A percentile compares a stretch with the other conserved stretches of the same genome.
Evolutionary conservation across 2,113 vertebrate genomes (phyloP).

Genomic region (Cisticola juncidis): DNA sequence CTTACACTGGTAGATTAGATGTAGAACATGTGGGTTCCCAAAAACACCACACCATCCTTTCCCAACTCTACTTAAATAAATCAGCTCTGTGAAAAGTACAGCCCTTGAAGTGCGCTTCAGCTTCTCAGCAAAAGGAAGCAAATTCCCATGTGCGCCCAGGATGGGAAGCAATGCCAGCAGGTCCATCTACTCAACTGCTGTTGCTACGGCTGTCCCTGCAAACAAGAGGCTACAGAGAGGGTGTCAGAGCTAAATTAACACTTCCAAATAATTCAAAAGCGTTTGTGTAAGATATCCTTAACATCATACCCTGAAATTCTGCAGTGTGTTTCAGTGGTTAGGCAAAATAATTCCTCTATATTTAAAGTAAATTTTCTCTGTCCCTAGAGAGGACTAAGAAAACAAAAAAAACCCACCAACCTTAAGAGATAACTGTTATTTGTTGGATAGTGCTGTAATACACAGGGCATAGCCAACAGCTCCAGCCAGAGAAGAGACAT

Average conservation of each 20-base stretch:
- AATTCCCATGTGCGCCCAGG: fast-evolving
- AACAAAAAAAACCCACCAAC: background rate
- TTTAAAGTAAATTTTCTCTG: background rate
- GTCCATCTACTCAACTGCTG: background rate
- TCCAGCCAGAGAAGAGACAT: background rate
- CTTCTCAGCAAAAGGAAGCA: background rate
- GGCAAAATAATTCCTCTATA: background rate
- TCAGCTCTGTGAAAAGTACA: fast-evolving
- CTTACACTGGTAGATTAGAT: background rate
- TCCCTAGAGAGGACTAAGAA: background rate
- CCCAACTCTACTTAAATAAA: background rate
- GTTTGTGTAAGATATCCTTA: background rate
- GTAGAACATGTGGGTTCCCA: background rate
- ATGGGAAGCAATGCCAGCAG: background rate
- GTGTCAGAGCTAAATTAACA: background rate
- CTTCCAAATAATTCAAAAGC: background rate
- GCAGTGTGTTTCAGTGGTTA: background rate
- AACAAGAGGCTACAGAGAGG: background rate
- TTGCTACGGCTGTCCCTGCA: background rate
- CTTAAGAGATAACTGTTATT: background rate
- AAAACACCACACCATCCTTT: background rate
- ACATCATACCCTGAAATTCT: background rate
- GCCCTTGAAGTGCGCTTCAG: background rate
- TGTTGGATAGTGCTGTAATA: background rate
- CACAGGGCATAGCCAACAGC: background rate